A percentile compares a stretch with the other conserved stretches of the same genome.
These are phyloP conservation scores for Aldabrachelys gigantea DNA, from an alignment of 2,113 vertebrate genomes.

Conservation along the genomic window DNA sequence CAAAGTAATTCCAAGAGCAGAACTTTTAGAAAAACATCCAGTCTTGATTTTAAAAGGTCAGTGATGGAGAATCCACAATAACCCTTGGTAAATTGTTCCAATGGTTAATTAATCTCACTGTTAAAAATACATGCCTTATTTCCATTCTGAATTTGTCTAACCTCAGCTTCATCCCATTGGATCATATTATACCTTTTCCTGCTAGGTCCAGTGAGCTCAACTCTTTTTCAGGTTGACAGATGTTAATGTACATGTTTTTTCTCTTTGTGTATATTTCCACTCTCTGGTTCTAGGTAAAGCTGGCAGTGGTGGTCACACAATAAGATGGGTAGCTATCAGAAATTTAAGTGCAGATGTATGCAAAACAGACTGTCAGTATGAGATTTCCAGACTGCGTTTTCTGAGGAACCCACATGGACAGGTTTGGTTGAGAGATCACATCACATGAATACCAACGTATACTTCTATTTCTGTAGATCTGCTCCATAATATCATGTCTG, in stretches of 20 bases:
- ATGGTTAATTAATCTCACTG: neutral
- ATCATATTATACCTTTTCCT: neutral
- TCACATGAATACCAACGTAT: neutral
- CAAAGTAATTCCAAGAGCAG: neutral
- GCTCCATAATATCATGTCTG: accelerated
- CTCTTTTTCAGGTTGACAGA: neutral
- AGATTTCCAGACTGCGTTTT: neutral
- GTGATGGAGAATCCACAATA: neutral
- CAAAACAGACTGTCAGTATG: neutral
- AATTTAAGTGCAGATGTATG: neutral
- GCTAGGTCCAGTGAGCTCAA: neutral
- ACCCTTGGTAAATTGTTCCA: neutral
- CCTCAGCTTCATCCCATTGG: neutral
- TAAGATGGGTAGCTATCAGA: neutral
- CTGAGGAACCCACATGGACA: neutral
- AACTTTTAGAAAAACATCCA: neutral
- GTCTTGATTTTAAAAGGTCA: neutral
- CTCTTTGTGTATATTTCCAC: neutral
- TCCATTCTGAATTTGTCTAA: neutral
- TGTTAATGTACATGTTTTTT: neutral
- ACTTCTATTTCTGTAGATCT: neutral
- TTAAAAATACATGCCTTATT: neutral
- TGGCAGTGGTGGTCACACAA: neutral
- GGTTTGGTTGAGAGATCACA: neutral
- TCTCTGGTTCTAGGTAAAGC: neutral